Base-by-base conservation (phyloP, 1,140 invertebrate genomes). In the Paracyclopina nana region DNA sequence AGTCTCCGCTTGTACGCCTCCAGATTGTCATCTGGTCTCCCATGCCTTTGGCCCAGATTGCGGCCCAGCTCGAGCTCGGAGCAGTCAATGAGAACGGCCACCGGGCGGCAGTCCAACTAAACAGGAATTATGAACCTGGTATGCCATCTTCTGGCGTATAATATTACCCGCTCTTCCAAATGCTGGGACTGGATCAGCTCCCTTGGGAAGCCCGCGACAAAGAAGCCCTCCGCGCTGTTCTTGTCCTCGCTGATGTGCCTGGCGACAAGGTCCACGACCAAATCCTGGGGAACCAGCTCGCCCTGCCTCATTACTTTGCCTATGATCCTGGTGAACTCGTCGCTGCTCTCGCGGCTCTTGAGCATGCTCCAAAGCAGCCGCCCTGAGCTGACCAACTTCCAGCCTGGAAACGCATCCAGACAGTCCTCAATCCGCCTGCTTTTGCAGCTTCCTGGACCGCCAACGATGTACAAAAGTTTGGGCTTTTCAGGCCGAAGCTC, bases 151-250 rank as follows among this genome's bases (percentile, higher is more conserved):
- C 16, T 20, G 18, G 34, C 6, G 12, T 18, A 28, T 26, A 26
- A 6, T 34, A 20, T 31, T 60, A 88, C 85, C 72, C 83, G 79
- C 34, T 70, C 75, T 63, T 92, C 79, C 63, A 90, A 91, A 57
- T 77, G 72, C 34, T 75, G 71, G 53, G 82, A 77, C 68, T 94
- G 86, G 43, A 76, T 74, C 55, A 87, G 66, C 58, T 90, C 82
- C 44, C 85, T 68, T 0, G 88, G 87, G 65, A 80, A 92, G 1
- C 86, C 86, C 62, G 90, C 86, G 26, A 94, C 74, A 44, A 94
- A 71, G 51, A 90, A 76, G 11, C 85, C 85, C 16, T 71, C 66
- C 53, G 38, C 51, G n/a, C n/a, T n/a, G n/a, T n/a, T n/a, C n/a
- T n/a, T n/a, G n/a, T n/a, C n/a, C n/a, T n/a, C n/a, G n/a, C n/a